These are phyloP conservation scores for Tribolium castaneum DNA, from an alignment of 1,140 invertebrate species.

Conservation along the genomic window DNA sequence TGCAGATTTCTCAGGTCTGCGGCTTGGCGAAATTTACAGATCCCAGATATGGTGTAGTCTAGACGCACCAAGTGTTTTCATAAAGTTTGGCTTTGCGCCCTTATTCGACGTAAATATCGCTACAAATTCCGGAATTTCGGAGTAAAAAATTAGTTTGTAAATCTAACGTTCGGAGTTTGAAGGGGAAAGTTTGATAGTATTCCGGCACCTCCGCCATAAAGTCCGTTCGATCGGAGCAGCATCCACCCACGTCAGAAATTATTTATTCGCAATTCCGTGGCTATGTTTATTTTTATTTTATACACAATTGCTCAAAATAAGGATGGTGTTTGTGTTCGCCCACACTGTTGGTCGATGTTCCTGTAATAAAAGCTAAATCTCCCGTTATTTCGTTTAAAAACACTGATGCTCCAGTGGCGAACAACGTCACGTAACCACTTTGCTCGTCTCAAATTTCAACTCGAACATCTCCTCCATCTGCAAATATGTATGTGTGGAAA, in stretches of 20 bases:
- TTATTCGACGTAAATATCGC: not conserved
- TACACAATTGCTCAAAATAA: too few relatives aligned
- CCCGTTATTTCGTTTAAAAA: conserved; percentile 15
- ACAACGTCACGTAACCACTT: conserved; percentile 29
- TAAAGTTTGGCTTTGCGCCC: not conserved
- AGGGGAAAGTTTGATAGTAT: too few relatives aligned
- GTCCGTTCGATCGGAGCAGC: too few relatives aligned
- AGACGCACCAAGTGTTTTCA: not conserved
- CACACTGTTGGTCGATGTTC: too few relatives aligned
- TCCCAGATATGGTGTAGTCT: not conserved
- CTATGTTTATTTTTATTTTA: not conserved
- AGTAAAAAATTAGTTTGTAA: not conserved
- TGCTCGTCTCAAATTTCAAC: conserved; percentile 7
- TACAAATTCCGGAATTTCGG: too few relatives aligned
- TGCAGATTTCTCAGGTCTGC: not conserved
- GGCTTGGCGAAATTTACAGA: not conserved
- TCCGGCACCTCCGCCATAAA: too few relatives aligned
- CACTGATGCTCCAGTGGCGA: conserved; percentile 1
- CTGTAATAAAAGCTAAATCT: not conserved
- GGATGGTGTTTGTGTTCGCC: not conserved
- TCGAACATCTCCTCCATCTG: not conserved
- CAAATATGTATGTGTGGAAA: conserved; percentile 15
- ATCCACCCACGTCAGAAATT: too few relatives aligned
- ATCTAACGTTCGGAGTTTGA: not conserved
- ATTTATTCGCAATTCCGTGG: too few relatives aligned